Base-by-base conservation (phyloP, 2,888 invertebrate genomes). In the Chymomyza fuscimana region DNA sequence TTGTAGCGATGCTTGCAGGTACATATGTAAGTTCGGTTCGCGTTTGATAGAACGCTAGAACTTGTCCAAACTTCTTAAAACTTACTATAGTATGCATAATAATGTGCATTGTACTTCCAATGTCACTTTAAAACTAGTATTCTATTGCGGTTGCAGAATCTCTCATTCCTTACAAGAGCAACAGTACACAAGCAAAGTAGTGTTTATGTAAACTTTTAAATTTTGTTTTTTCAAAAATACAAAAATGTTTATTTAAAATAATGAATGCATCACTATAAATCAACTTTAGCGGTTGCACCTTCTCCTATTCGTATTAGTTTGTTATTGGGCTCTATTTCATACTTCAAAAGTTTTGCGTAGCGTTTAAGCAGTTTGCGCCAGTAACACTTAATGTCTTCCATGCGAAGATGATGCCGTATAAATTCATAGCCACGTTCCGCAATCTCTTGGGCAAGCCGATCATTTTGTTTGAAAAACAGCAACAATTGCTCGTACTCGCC, bases 301-400 rank as follows among this genome's bases (percentile, higher is more conserved):
- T 9, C 15, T 16, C 70, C 67, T 19, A 95, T 92, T 90, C 92
- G 92, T 58, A 94, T 93, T 60, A 96, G 91, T 89, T 92, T 91
- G n/a, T 91, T 79, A 89, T 96, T 94, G 78, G 93, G 92, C 32
- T 91, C 89, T 9, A 96, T 93, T 76, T 94, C 92, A 90, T 94
- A 97, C 63, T 93, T 94, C 7, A 97, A 88, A 59, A 97, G 92
- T 87, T 95, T 95, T 1, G 95, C 93, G 91, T 98, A 98, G 80
- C 93, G 93, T 70, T 93, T 94, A 7, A 99, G 91, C 68, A 98
- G 92, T 77, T 93, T 94, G 78, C 93, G 93, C 98, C 99, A 99
- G 91, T 97, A 99, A 89, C 97, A 97, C 76, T 93, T 93, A 0
- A 99, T 94, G 91, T 98, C 96, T 67, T 95, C 93, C 93, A 97